Percentiles rank a stretch among this genome's conserved stretches.
These are phyloP conservation scores for Tineola bisselliella DNA, from an alignment of 2,888 invertebrate genomes.

Conservation along the genomic window DNA sequence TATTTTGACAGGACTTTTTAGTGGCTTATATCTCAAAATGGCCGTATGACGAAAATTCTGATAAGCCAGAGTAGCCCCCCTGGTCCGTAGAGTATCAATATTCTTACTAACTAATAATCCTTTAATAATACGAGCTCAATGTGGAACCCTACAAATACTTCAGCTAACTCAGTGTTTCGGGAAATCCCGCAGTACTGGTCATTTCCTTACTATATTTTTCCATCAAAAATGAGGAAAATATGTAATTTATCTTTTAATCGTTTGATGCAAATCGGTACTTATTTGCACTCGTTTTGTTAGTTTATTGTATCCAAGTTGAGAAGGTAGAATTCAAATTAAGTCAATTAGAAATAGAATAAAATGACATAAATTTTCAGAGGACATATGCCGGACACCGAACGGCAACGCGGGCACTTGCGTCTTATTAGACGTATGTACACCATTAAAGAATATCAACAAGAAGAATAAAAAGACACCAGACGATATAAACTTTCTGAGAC, in stretches of 20 bases:
- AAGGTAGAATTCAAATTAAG: no score
- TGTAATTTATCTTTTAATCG: not conserved
- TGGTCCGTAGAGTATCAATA: no score
- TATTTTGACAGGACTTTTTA: no score
- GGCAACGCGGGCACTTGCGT: constrained; percentile 25
- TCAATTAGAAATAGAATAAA: no score
- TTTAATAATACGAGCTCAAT: not conserved
- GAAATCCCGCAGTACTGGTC: no score
- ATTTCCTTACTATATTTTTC: not conserved
- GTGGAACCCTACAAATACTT: not conserved
- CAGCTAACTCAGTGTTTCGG: not conserved
- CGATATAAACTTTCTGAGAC: constrained; percentile 22
- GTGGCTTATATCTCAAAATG: no score
- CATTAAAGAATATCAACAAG: constrained; percentile 21
- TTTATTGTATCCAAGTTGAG: no score
- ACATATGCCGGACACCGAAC: constrained; percentile 27
- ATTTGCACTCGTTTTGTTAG: no score
- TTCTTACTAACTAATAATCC: no score
- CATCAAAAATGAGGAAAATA: not conserved
- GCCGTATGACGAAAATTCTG: no score
- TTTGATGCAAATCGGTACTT: no score
- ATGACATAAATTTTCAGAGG: constrained; percentile 20
- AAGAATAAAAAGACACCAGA: constrained; percentile 19
- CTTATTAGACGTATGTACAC: constrained; percentile 23
- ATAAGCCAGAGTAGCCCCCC: no score